A percentile compares a stretch with the other conserved stretches of the same genome.
Evolutionary conservation across 30 jellyfish, hydroid and myxozoan species (phyloP).

Genomic region (Euphysa ruthae): DNA sequence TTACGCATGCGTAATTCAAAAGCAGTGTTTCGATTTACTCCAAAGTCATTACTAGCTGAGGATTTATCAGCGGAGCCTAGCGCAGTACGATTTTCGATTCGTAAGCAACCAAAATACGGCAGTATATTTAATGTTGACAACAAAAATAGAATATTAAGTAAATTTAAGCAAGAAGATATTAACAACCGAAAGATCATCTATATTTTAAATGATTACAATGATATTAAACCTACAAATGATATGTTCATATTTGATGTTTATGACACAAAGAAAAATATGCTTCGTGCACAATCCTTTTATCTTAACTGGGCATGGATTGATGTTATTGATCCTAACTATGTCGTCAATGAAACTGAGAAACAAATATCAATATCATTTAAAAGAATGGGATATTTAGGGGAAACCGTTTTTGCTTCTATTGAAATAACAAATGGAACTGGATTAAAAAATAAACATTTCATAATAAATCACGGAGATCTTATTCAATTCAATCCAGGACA

Average conservation of each 20-base stretch:
- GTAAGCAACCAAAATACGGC: slow-evolving; percentile 71
- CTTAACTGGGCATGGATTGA: slow-evolving; percentile 90
- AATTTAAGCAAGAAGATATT: slow-evolving; percentile 67
- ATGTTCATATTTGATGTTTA: slow-evolving; percentile 55
- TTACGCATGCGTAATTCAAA: slow-evolving; percentile 11
- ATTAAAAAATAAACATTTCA: slow-evolving; percentile 37
- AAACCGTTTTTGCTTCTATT: slow-evolving; percentile 55
- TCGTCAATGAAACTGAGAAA: slow-evolving; percentile 63
- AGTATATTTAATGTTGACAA: slow-evolving; percentile 34
- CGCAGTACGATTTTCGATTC: slow-evolving; percentile 23
- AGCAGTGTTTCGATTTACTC: slow-evolving; percentile 40
- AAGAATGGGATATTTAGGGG: slow-evolving; percentile 80
- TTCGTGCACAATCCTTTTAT: slow-evolving; percentile 55
- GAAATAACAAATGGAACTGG: slow-evolving; percentile 56
- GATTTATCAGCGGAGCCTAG: slow-evolving; percentile 57
- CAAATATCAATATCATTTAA: slow-evolving; percentile 35
- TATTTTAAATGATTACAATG: slow-evolving; percentile 35
- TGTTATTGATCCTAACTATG: slow-evolving; percentile 31
- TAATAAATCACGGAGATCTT: slow-evolving; percentile 32
- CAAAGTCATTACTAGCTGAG: slow-evolving; percentile 42
- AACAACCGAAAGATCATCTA: slow-evolving; percentile 39
- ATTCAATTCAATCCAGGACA: slow-evolving; percentile 85
- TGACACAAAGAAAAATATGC: slow-evolving; percentile 65
- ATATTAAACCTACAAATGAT: slow-evolving; percentile 78
- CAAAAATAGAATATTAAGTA: slow-evolving; percentile 9